phyloP scores from a whole-genome alignment of 2,888 invertebrate species.

The Melipona bicolor region DNA sequence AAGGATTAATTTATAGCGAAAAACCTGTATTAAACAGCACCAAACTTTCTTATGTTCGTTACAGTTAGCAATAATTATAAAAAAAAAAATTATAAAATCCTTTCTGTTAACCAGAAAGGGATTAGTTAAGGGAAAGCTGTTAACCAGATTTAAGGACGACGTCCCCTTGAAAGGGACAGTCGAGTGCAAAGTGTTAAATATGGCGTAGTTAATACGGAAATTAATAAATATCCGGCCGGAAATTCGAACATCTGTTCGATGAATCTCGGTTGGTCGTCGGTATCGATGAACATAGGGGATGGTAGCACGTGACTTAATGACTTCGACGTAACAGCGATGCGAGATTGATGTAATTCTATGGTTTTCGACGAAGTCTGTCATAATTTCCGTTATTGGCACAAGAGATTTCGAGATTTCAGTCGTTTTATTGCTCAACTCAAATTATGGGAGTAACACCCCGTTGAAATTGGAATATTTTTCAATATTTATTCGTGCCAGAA shows the following conservation, averaged over 20 bases:
- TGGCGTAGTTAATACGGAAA: slow-evolving; percentile 50
- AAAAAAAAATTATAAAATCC: too few species aligned
- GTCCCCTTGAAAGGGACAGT: too few species aligned
- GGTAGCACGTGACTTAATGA: neutral
- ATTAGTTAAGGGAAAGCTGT: too few species aligned
- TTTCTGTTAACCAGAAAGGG: too few species aligned
- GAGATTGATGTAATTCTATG: neutral
- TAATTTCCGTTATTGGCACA: neutral
- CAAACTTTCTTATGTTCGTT: too few species aligned
- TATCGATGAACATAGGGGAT: neutral
- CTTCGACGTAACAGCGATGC: neutral
- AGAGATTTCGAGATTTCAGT: neutral
- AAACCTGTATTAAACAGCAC: too few species aligned
- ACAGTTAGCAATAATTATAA: too few species aligned
- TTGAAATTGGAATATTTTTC: neutral
- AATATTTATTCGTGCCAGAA: neutral
- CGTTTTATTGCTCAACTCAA: neutral
- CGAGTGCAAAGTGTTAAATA: too few species aligned
- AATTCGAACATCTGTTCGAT: slow-evolving; percentile 29
- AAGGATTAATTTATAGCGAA: too few species aligned
- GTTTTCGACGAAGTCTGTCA: fast-evolving
- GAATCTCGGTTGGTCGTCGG: slow-evolving; percentile 37
- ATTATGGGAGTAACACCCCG: neutral
- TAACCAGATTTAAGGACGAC: too few species aligned
- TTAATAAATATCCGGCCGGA: slow-evolving; percentile 67